Percentiles rank a stretch among this genome's conserved stretches.
Conservation (phyloP, 2,797 vertebrate genomes). For the Urophycis tenuis region DNA sequence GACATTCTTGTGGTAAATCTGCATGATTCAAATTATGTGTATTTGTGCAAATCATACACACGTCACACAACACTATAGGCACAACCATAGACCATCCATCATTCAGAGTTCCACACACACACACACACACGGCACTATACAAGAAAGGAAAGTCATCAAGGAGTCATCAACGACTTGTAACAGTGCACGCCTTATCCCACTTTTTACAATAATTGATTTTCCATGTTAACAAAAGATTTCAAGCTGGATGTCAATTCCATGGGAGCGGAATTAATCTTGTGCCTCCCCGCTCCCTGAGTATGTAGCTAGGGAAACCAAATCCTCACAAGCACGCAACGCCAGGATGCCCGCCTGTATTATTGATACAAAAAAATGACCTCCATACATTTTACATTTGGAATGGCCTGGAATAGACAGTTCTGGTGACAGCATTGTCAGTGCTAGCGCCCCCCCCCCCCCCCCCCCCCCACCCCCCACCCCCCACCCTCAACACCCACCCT, state of each 20-base stretch:
- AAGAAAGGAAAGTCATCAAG: neutral
- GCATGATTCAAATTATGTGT: neutral
- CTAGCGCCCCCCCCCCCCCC: neutral
- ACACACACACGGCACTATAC: neutral
- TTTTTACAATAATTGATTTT: slow-evolving; percentile 59
- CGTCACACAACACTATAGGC: neutral
- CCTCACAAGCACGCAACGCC: slow-evolving; percentile 36
- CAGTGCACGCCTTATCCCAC: slow-evolving; percentile 52
- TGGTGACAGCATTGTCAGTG: neutral
- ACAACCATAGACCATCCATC: neutral
- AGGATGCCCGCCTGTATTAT: slow-evolving; percentile 43
- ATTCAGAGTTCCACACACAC: no score
- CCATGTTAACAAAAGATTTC: slow-evolving; percentile 44
- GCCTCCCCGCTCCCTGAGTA: slow-evolving; percentile 8
- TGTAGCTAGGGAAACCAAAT: slow-evolving; percentile 19
- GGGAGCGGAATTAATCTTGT: slow-evolving; percentile 46
- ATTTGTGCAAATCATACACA: neutral
- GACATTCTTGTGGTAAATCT: neutral
- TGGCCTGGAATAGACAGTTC: slow-evolving; percentile 13
- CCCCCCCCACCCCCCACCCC: no score
- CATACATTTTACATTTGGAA: slow-evolving; percentile 21
- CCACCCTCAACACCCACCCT: no score
- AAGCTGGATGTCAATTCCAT: slow-evolving; percentile 44
- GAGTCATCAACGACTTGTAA: slow-evolving; percentile 10
- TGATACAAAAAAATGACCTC: slow-evolving; percentile 44